Base-by-base conservation (phyloP, 1,140 invertebrate genomes). In the Dinoponera quadriceps region DNA sequence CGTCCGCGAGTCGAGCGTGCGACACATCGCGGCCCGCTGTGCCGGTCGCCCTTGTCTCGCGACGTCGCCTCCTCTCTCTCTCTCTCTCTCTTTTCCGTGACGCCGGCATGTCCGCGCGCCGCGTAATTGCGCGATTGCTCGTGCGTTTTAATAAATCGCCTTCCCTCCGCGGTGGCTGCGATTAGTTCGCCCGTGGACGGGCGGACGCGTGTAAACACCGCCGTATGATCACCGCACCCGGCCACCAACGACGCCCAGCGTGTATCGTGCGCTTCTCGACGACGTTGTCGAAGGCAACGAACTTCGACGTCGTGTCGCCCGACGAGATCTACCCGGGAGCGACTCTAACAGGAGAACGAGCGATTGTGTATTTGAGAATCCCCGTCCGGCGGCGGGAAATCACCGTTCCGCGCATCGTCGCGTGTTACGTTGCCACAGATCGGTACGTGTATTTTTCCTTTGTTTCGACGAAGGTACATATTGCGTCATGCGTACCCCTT, bases 71-170 rank as follows among this genome's bases (percentile, higher is more conserved):
- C 29, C 38, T 44, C 38, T 44, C 38, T 44, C 38, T 44, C 38
- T 44, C 38, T 44, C 9, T 44, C 38, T 44, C 38, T 44, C 9
- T 44, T 44, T 14, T 18, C 11, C 13, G 14, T n/a, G 20, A 14
- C 29, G 5, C 20, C 25, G 1, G 33, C 25, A n/a, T 44, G 22
- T 68, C n/a, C 22, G 33, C 18, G 27, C 13, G 27, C 9, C 38
- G 25, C 29, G 68, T 87, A 87, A 87, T 86, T 84, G 85, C 68
- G 48, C 62, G 72, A 85, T 86, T 44, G 59, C 69, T 55, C 71
- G 18, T 48, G 55, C 71, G 33, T 74, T 74, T 74, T 44, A 60
- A 74, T 74, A 74, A 74, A 74, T 74, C 71, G 72, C 72, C 4
- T 60, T 29, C 38, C 62, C 25, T 20, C 14, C 65, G 27, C 49